A percentile compares a stretch with the other conserved stretches of the same genome.
Evolutionary conservation across 2,113 vertebrate species (phyloP).

Genomic region (Casuarius casuarius): DNA sequence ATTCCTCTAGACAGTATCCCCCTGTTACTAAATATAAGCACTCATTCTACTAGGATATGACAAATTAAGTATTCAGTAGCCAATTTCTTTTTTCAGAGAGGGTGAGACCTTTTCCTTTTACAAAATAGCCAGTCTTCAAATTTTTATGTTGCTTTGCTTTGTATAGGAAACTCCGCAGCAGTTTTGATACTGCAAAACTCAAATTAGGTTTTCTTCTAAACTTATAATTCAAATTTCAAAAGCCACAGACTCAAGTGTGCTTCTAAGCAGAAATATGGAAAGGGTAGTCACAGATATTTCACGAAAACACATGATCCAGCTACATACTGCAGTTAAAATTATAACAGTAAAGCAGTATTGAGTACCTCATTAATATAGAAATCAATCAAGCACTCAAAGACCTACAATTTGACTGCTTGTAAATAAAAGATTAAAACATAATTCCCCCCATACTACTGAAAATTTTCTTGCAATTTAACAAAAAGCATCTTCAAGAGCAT

Average conservation of each 20-base stretch:
- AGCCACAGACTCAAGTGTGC: accelerated
- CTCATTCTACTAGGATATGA: neutral
- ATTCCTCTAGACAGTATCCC: neutral
- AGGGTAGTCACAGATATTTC: neutral
- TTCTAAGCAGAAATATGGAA: neutral
- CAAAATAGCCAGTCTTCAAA: neutral
- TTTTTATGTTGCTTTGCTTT: neutral
- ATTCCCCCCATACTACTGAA: accelerated
- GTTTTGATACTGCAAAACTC: neutral
- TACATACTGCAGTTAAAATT: neutral
- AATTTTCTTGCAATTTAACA: neutral
- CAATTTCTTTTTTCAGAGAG: neutral
- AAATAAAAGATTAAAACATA: accelerated
- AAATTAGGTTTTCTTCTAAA: neutral
- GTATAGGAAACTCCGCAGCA: neutral
- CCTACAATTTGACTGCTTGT: neutral
- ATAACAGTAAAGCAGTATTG: neutral
- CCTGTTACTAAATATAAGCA: accelerated
- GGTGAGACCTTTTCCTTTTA: neutral
- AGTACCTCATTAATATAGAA: neutral
- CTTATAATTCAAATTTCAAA: neutral
- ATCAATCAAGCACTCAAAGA: neutral
- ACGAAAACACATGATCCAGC: neutral
- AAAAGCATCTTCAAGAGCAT: neutral
- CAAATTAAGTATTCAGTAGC: neutral